These are phyloP conservation scores for Orthosia cruda DNA, from an alignment of 2,888 invertebrate species.

Conservation along the genomic window DNA sequence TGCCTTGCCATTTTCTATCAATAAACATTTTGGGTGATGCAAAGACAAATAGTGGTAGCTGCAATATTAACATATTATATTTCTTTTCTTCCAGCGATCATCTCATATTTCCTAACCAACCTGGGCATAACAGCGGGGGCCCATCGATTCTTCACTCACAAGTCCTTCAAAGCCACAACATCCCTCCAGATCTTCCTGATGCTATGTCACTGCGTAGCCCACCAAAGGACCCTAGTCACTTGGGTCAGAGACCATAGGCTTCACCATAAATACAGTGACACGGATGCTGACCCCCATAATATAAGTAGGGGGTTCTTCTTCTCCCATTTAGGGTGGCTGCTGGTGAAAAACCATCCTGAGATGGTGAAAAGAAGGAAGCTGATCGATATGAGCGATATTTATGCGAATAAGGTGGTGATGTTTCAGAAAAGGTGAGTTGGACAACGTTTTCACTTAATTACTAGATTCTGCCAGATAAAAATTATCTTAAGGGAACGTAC, in stretches of 20 bases:
- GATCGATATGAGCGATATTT: slow-evolving; percentile 94
- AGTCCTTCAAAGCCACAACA: slow-evolving; percentile 71
- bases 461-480: no score
- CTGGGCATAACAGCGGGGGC: slow-evolving; percentile 72
- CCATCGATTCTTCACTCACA: slow-evolving; percentile 74
- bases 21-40: no score
- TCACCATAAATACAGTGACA: slow-evolving; percentile 83
- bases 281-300: slow-evolving; percentile 90
- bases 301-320: slow-evolving; percentile 95
- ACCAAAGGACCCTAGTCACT: slow-evolving; percentile 65
- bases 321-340: slow-evolving; percentile 96
- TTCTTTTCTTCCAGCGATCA: slow-evolving; percentile 45
- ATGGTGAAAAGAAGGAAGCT: slow-evolving; percentile 93
- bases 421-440: slow-evolving; percentile 93
- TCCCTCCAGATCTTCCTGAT: slow-evolving; percentile 73
- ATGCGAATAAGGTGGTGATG: slow-evolving; percentile 93
- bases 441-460: no score
- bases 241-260: slow-evolving; percentile 69
- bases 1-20: no score
- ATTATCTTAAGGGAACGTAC: no score
- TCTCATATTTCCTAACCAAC: slow-evolving; percentile 29
- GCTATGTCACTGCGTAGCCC: slow-evolving; percentile 70
- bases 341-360: slow-evolving; percentile 94
- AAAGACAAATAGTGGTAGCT: no score
- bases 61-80: no score